Evolutionary conservation across 2,888 invertebrate genomes (phyloP), one percentile per base, ranked within the genome.

Genomic region (Raillietiella orientalis): DNA sequence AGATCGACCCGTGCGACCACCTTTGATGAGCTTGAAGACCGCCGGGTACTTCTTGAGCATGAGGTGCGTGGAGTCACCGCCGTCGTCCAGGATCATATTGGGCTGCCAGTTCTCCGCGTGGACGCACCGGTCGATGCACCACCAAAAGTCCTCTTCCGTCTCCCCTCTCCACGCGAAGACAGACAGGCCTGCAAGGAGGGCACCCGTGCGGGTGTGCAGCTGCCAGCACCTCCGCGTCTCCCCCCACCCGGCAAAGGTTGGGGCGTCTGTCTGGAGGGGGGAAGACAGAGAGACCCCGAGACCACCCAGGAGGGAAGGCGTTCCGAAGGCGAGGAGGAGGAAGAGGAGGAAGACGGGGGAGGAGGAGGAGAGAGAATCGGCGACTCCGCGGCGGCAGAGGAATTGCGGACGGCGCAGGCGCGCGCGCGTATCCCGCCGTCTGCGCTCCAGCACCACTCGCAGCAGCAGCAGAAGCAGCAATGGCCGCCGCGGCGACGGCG

Each of bases 71-170:
- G 84, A 79, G 50, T 90, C 90, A 0, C 90, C 90, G 1, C 90
- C 90, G 45, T 90, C 87, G 42, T 90, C 90, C 33, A 90, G 52
- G 39, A 90, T 84, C 74, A 90, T 79, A 47, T 93, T 93, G 4
- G 90, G 87, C 41, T 79, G 77, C 90, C 90, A 93, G 39, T 66
- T 63, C 35, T 75, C 71, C 1, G 66, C 61, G 36, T 74, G 74
- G 3, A 90, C 66, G 46, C 87, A 84, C 41, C 72, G 72, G 49
- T 90, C 87, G 38, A 90, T 90, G 44, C 84, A 84, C 87, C 87
- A 90, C 90, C 90, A 90, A 50, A 90, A 90, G 39, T 90, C 90
- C 42, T 90, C 87, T 44, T 90, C 90, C 4, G 77, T 75, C 47
- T 90, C 84, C 0, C 84, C 82, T 28, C 84, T 69, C 90, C 90